phyloP scores from a whole-genome alignment of 2,113 vertebrate species.

The Saimiri boliviensis region DNA sequence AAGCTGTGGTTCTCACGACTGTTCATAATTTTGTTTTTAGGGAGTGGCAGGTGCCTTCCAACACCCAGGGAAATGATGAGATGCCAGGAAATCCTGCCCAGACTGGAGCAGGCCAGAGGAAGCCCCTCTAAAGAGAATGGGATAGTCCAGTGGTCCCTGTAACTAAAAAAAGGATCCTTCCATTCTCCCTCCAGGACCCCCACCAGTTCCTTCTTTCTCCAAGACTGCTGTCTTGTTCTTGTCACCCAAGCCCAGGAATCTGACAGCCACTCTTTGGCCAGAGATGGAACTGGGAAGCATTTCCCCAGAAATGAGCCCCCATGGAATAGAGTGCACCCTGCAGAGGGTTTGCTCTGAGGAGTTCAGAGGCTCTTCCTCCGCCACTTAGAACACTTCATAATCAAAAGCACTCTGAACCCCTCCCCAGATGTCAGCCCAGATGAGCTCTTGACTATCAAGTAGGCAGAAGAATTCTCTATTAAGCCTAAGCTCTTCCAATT shows the following conservation, averaged over 20 bases:
- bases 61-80: not conserved
- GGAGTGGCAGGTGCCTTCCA: not conserved
- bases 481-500: not conserved
- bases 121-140: not conserved
- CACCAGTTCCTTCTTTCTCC: not conserved
- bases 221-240: not conserved
- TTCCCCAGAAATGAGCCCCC: not conserved
- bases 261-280: not conserved
- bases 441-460: not conserved
- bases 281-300: not conserved
- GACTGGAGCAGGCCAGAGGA: not conserved
- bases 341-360: not conserved
- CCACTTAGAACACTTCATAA: conserved; percentile 24
- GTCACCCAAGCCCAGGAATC: not conserved
- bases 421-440: conserved; percentile 34
- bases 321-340: not conserved
- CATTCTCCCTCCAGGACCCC: not conserved
- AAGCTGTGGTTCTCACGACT: not conserved
- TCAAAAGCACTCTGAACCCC: not conserved
- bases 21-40: not conserved
- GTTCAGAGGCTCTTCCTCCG: conserved; percentile 47
- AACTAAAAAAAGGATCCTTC: not conserved
- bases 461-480: not conserved
- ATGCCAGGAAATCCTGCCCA: not conserved
- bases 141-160: not conserved